Conservation (phyloP, 2,888 invertebrate genomes). For the Xylocampa areola region DNA sequence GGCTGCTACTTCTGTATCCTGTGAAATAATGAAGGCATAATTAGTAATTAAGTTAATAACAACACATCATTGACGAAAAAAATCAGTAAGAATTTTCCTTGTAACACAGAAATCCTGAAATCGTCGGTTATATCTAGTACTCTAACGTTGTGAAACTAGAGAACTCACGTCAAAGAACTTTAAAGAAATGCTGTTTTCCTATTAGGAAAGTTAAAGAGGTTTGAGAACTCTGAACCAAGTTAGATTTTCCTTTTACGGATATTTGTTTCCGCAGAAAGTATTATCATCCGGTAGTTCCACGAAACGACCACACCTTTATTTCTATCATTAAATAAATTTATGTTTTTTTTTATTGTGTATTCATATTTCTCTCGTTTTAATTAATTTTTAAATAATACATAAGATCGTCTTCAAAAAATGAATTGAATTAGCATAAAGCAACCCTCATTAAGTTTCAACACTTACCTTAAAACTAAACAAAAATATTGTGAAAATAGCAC, state of each 20-base stretch:
- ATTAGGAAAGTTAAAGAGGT: constrained; percentile 33
- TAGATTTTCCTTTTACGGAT: constrained; percentile 9
- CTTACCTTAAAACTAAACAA: constrained; percentile 60
- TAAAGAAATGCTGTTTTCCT: constrained; percentile 22
- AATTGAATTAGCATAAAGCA: too few species aligned
- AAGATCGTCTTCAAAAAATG: background rate
- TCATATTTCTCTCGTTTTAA: too few species aligned
- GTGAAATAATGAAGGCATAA: constrained; percentile 27
- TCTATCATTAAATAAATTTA: too few species aligned
- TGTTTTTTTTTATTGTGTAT: too few species aligned
- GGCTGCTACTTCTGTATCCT: constrained; percentile 63
- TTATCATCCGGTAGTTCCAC: background rate
- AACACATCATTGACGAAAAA: too few species aligned
- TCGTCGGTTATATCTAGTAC: too few species aligned
- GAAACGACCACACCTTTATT: too few species aligned
- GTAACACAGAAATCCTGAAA: too few species aligned
- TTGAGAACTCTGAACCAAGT: constrained; percentile 23
- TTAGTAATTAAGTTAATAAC: too few species aligned
- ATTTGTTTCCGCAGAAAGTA: constrained; percentile 5
- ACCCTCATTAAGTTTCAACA: too few species aligned
- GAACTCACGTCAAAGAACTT: constrained; percentile 18
- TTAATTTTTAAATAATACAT: background rate
- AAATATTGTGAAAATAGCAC: constrained; percentile 43
- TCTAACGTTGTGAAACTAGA: constrained; percentile 3
- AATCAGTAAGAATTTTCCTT: too few species aligned